These are phyloP conservation scores for Drosophila multiciliata DNA, from an alignment of 2,888 invertebrate genomes.

Conservation along the genomic window DNA sequence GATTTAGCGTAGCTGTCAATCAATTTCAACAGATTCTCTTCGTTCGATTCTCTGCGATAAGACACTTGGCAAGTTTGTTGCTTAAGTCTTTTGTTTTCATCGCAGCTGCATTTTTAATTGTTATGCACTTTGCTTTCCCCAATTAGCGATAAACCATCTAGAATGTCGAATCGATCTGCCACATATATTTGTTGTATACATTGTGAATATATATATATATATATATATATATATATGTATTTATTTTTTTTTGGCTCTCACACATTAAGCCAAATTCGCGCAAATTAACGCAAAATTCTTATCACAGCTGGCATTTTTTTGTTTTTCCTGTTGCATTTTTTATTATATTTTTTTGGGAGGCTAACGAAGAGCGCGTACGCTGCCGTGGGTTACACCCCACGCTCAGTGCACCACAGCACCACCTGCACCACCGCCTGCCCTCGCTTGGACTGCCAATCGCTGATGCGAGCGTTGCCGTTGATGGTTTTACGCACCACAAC, in stretches of 20 bases:
- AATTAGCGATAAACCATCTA: slow-evolving; percentile 75
- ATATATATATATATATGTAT: slow-evolving; percentile 4
- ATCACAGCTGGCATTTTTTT: slow-evolving; percentile 35
- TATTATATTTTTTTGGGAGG: slow-evolving; percentile 7
- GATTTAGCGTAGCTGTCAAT: slow-evolving; percentile 76
- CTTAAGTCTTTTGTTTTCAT: slow-evolving; percentile 34
- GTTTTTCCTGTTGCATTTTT: background rate
- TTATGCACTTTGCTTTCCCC: slow-evolving; percentile 74
- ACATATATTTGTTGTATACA: background rate
- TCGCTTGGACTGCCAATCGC: slow-evolving; percentile 31
- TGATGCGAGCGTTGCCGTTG: slow-evolving; percentile 73
- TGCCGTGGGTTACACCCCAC: slow-evolving; percentile 72
- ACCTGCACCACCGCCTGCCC: slow-evolving; percentile 36
- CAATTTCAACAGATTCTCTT: slow-evolving; percentile 53
- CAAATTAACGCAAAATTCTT: slow-evolving; percentile 76
- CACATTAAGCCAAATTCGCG: slow-evolving; percentile 75
- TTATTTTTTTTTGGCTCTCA: slow-evolving; percentile 28
- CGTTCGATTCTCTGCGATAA: slow-evolving; percentile 28
- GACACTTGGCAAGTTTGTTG: slow-evolving; percentile 41
- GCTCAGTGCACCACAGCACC: slow-evolving; percentile 19
- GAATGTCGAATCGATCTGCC: slow-evolving; percentile 27
- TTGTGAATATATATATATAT: background rate
- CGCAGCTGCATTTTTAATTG: slow-evolving; percentile 54
- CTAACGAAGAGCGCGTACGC: slow-evolving; percentile 77
- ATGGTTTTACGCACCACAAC: slow-evolving; percentile 75